Evolutionary conservation across 2,888 invertebrate genomes (phyloP).

Genomic region (Rotaria sp.): DNA sequence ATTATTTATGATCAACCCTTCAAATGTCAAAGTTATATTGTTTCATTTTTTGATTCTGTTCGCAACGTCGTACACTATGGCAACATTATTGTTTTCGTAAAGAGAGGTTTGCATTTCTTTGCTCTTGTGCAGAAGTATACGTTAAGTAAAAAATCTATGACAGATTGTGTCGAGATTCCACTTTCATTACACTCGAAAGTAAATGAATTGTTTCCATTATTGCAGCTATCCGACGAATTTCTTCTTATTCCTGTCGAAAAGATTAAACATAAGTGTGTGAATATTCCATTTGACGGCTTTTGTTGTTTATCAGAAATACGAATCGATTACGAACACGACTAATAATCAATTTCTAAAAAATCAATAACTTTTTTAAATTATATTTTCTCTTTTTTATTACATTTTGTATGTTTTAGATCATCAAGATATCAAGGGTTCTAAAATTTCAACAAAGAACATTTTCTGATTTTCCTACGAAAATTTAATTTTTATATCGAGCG

Average conservation of each 20-base stretch:
- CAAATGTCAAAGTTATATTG: not conserved
- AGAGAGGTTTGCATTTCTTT: not conserved
- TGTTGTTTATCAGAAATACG: not conserved
- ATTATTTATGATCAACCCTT: not conserved
- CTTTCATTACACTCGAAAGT: not conserved
- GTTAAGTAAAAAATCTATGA: not conserved
- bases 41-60: not conserved
- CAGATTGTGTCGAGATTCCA: not conserved
- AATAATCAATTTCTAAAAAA: no score
- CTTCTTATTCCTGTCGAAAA: not conserved
- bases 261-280: not conserved
- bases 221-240: not conserved
- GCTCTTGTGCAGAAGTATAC: not conserved
- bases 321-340: no score
- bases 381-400: not conserved
- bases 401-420: not conserved
- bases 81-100: not conserved
- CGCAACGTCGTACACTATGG: not conserved
- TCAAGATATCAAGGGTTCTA: no score
- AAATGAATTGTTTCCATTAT: not conserved
- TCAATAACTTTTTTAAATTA: not conserved
- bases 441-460: no score
- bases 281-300: not conserved
- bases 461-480: no score
- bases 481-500: no score